Evolutionary conservation across 2,888 invertebrate species (phyloP).

Genomic region (Colostygia pectinataria): DNA sequence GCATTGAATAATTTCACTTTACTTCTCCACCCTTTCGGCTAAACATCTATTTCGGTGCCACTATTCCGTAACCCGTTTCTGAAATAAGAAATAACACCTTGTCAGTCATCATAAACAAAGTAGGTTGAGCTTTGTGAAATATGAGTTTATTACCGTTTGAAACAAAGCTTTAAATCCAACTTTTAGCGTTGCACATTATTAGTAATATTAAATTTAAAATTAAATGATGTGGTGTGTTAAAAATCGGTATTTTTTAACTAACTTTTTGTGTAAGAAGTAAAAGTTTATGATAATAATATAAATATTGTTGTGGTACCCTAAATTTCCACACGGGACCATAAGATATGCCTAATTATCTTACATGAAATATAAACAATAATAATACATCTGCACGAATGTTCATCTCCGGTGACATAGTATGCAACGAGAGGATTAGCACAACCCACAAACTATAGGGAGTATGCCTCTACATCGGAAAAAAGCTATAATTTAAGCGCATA

Average conservation of each 20-base stretch:
- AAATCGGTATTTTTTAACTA: conserved; percentile 28
- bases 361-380: conserved; percentile 22
- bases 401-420: not conserved
- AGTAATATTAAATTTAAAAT: conserved; percentile 29
- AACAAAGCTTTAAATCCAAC: conserved; percentile 37
- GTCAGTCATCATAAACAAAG: too few species aligned
- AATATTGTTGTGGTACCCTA: conserved; percentile 29
- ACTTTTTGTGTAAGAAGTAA: conserved; percentile 30
- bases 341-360: conserved; percentile 19
- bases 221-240: conserved; percentile 44
- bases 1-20: too few species aligned
- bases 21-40: too few species aligned
- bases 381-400: conserved; percentile 12
- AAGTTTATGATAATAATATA: conserved; percentile 22
- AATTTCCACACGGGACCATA: conserved; percentile 30
- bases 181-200: conserved; percentile 51
- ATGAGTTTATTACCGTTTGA: conserved; percentile 37
- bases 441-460: not conserved
- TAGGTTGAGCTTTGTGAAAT: not conserved
- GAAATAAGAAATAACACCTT: too few species aligned
- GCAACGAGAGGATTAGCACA: not conserved
- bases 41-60: too few species aligned
- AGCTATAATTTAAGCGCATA: conserved; percentile 39
- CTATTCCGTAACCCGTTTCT: too few species aligned
- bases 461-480: conserved; percentile 16